Evolutionary conservation across 2,113 vertebrate genomes (phyloP), one percentile per base, ranked within the genome.

Genomic region (Neogale vison): DNA sequence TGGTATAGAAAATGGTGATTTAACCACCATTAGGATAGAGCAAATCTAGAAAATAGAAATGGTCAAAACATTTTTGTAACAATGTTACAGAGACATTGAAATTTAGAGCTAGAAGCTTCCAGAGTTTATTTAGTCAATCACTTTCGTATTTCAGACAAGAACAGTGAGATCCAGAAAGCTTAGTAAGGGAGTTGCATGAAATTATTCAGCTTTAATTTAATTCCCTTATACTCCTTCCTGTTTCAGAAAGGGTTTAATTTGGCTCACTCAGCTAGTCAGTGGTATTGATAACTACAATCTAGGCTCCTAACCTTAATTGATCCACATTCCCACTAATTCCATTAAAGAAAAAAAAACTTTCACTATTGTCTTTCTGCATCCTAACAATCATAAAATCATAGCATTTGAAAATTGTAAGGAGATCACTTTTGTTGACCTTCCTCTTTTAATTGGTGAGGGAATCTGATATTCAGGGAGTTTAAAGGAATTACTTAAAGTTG

Each of bases 121-220:
- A 93, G 67, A 90, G 55, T 74, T 88, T 55, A 90, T 89, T 93
- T 88, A 87, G 59, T 74, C 81, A 96, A 85, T 20, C 55, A 31
- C 71, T 82, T 92, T 84, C 55, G 52, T 67, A 91, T 95, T 92
- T 96, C 65, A 85, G n/a, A 82, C 86, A 74, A 94, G 84, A 96
- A 95, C 93, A 57, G 3, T 59, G 92, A 94, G 79, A 83, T 90
- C 17, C 47, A 52, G 47, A 65, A 92, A 96, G 42, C 79, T 82
- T 84, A 97, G 71, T 76, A 95, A 83, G 45, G 57, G 72, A 29
- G 45, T 88, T 96, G 7, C 29, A 57, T 90, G 84, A 79, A 96
- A 65, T 95, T 59, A 45, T 15, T 95, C 69, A 69, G 87, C n/a
- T 93, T 96, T 87, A 65, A 72, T 90, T 96, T 69, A 81, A 91